phyloP scores from a whole-genome alignment of 2,888 invertebrate species.

The Spilosoma lubricipeda region DNA sequence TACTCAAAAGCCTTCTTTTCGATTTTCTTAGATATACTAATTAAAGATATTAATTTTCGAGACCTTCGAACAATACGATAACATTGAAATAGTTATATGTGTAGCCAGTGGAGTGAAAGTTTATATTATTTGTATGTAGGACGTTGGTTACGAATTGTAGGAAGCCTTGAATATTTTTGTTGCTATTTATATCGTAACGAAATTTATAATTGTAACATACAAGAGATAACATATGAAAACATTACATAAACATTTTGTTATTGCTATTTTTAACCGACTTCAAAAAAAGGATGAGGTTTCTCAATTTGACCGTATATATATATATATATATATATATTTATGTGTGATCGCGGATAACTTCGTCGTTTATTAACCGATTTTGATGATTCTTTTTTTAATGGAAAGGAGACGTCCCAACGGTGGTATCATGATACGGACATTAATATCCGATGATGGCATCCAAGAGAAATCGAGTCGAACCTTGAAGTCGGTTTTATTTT shows the following conservation, averaged over 20 bases:
- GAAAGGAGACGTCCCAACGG: too few relatives aligned
- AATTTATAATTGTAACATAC: slow-evolving; percentile 8
- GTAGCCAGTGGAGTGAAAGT: not conserved
- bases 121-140: not conserved
- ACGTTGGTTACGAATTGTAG: not conserved
- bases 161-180: slow-evolving; percentile 9
- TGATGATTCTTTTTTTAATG: too few relatives aligned
- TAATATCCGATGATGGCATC: too few relatives aligned
- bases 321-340: too few relatives aligned
- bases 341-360: too few relatives aligned
- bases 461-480: too few relatives aligned
- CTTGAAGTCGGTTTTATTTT: too few relatives aligned
- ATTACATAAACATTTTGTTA: not conserved
- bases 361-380: too few relatives aligned
- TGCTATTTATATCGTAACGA: slow-evolving; percentile 5
- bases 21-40: not conserved
- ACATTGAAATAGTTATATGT: not conserved
- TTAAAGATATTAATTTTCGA: not conserved
- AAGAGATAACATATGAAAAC: not conserved
- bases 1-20: not conserved
- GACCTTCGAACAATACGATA: not conserved
- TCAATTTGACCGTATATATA: too few relatives aligned
- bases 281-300: too few relatives aligned
- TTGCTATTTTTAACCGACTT: too few relatives aligned
- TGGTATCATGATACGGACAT: too few relatives aligned